Percentiles rank a stretch among this genome's conserved stretches.
Evolutionary conservation across 2,113 vertebrate genomes (phyloP).

Genomic region (Pygoscelis antarcticus): DNA sequence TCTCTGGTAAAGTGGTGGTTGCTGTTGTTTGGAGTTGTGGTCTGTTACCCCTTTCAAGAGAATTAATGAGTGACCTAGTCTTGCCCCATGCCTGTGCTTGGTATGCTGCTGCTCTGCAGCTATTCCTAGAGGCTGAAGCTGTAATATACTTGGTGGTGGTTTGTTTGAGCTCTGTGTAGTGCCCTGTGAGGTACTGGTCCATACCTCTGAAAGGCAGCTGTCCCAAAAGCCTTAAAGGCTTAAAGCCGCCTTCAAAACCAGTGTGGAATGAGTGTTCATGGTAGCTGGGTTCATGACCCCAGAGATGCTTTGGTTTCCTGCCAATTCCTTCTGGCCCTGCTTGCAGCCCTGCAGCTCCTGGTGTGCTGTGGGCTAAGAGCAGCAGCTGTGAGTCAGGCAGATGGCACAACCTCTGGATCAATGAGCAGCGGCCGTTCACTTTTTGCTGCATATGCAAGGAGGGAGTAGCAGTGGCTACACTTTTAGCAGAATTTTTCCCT

Average conservation of each 20-base stretch:
- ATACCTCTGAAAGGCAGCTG: neutral
- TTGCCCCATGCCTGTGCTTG: neutral
- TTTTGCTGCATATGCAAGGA: neutral
- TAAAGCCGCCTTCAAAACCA: neutral
- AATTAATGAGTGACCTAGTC: neutral
- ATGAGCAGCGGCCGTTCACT: neutral
- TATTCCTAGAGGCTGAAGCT: neutral
- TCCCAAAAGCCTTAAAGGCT: neutral
- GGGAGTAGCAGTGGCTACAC: neutral
- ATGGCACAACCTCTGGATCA: neutral
- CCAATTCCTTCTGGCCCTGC: neutral
- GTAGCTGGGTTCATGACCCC: neutral
- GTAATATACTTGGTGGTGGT: neutral
- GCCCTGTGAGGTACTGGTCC: neutral
- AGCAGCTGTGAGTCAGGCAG: neutral
- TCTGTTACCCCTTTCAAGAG: neutral
- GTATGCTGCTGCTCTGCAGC: neutral
- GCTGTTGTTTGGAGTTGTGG: neutral
- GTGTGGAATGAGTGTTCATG: neutral
- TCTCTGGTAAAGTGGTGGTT: neutral
- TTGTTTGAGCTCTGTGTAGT: neutral
- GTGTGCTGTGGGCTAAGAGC: neutral
- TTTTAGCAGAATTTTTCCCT: neutral
- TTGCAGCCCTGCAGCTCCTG: neutral
- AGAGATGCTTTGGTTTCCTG: neutral